These are phyloP conservation scores for Palythoa grandis DNA, from an alignment of 92 coral and sea anemone genomes.

Conservation along the genomic window DNA sequence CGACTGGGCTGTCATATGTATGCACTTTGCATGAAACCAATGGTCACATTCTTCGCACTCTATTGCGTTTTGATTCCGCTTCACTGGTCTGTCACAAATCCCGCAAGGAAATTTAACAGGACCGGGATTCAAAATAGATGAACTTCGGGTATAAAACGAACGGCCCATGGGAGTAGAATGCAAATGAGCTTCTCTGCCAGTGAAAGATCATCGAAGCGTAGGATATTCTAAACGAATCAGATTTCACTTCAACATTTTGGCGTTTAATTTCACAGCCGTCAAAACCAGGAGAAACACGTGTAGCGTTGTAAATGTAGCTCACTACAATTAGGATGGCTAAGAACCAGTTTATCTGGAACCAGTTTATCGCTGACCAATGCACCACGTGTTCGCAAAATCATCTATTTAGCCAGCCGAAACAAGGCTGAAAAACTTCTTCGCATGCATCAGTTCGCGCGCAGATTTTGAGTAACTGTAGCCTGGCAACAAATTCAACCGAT, in stretches of 20 bases:
- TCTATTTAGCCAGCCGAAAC: too few relatives aligned
- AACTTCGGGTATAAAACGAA: neutral
- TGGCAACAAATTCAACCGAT: neutral
- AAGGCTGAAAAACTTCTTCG: neutral
- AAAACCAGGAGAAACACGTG: neutral
- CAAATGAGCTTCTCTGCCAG: slow-evolving; percentile 13
- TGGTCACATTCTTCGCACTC: slow-evolving; percentile 6
- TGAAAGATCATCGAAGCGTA: slow-evolving; percentile 18
- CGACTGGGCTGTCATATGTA: slow-evolving; percentile 33
- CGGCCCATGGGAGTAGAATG: neutral
- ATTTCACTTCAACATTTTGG: slow-evolving; percentile 15
- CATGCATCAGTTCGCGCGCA: neutral
- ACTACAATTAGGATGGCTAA: neutral
- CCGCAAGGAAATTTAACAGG: slow-evolving; percentile 23
- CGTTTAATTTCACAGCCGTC: slow-evolving; percentile 11
- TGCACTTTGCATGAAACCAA: slow-evolving; percentile 31
- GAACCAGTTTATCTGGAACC: slow-evolving; percentile 22
- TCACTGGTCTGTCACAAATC: slow-evolving; percentile 30
- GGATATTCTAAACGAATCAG: slow-evolving; percentile 14
- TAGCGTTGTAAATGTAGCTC: slow-evolving; percentile 23
- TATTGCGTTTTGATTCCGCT: slow-evolving; percentile 32
- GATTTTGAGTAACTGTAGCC: neutral
- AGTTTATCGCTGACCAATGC: too few relatives aligned
- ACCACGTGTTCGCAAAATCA: too few relatives aligned
- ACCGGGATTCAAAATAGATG: slow-evolving; percentile 12